These are phyloP conservation scores for Reticulitermes speratus DNA, from an alignment of 1,140 invertebrate genomes.

Conservation along the genomic window DNA sequence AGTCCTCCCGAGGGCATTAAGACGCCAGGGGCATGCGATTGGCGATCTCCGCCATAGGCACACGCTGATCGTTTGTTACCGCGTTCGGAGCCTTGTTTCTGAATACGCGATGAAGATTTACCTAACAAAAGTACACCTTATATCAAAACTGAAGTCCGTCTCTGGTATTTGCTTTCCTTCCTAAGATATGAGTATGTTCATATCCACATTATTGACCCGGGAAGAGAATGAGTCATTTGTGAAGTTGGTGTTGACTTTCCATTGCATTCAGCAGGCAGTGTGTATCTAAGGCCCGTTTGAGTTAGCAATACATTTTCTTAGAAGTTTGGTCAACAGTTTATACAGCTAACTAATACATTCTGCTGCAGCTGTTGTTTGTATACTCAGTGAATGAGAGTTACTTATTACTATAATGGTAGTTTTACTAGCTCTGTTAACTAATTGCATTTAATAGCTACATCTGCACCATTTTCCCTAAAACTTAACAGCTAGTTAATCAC, in stretches of 20 bases:
- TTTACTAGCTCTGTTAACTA: not conserved
- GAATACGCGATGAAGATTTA: too few relatives aligned
- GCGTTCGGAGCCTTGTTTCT: too few relatives aligned
- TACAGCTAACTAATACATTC: conserved; percentile 5
- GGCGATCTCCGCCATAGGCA: too few relatives aligned
- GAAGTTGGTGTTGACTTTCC: conserved; percentile 7
- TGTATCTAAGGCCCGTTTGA: not conserved
- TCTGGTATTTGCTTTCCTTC: not conserved
- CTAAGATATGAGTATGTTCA: not conserved
- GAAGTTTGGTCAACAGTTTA: not conserved
- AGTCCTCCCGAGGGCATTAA: too few relatives aligned
- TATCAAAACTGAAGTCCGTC: not conserved
- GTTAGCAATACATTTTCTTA: not conserved
- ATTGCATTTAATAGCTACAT: not conserved
- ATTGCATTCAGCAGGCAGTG: not conserved
- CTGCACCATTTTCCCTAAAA: not conserved
- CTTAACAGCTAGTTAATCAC: not conserved
- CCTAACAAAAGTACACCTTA: not conserved
- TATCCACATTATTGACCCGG: not conserved
- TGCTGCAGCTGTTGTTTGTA: not conserved
- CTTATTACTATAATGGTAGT: not conserved
- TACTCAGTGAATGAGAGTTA: not conserved
- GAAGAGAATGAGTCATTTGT: not conserved
- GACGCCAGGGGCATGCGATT: too few relatives aligned
- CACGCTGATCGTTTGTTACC: too few relatives aligned